phyloP scores from a whole-genome alignment of 2,888 invertebrate species.

The Eurois occulta region DNA sequence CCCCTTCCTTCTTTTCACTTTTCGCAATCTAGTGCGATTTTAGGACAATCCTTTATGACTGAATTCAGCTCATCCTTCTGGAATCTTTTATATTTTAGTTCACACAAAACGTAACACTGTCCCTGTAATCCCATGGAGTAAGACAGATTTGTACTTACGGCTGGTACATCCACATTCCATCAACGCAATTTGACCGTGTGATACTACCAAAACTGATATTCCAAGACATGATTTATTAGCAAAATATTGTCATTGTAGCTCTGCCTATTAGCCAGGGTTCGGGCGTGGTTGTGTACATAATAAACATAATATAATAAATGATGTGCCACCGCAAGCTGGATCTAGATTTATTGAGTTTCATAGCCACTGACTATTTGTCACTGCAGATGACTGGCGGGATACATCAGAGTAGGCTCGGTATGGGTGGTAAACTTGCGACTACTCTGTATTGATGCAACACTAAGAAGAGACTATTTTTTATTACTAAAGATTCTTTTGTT shows the following conservation, averaged over 20 bases:
- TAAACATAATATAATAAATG: constrained; percentile 46
- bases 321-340: constrained; percentile 45
- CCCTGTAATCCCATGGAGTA: not conserved
- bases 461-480: not conserved
- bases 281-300: constrained; percentile 4
- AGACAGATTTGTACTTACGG: not conserved
- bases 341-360: constrained; percentile 62
- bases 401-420: constrained; percentile 33
- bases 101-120: not conserved
- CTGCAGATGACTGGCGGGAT: constrained; percentile 49
- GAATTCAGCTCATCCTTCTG: not conserved
- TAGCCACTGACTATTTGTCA: constrained; percentile 55
- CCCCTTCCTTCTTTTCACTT: not conserved
- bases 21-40: not conserved
- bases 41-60: not conserved
- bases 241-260: not conserved
- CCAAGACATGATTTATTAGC: not conserved
- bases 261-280: not conserved
- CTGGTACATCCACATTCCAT: not conserved
- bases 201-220: not conserved
- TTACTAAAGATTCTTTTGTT: not conserved
- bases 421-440: constrained; percentile 12
- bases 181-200: not conserved
- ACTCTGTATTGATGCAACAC: not conserved
- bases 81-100: not conserved